Conservation (phyloP, 2,113 vertebrate genomes). For the Coregonus clupeaformis region DNA sequence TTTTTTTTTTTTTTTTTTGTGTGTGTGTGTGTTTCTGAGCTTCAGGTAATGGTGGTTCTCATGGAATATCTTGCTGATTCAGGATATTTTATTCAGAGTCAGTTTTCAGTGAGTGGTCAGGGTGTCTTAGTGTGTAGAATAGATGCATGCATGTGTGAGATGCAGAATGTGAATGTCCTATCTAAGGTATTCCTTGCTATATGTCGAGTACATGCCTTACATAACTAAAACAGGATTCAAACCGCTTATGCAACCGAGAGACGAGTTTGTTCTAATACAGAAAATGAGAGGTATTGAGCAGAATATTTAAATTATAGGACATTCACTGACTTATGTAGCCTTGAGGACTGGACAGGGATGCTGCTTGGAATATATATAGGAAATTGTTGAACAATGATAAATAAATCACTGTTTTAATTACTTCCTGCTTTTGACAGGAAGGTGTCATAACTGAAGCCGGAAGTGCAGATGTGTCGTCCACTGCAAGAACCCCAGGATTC, state of each 20-base stretch:
- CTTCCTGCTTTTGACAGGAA: conserved; percentile 75
- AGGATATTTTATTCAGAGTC: neutral
- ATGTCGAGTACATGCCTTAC: neutral
- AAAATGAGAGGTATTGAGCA: conserved; percentile 12
- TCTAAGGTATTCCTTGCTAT: neutral
- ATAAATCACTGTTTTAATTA: neutral
- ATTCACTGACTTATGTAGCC: neutral
- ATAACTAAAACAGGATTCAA: neutral
- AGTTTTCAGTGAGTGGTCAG: neutral
- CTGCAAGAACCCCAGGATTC: conserved; percentile 85
- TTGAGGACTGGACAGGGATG: neutral
- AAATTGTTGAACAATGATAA: neutral
- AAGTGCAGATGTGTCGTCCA: conserved; percentile 87
- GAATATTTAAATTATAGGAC: too few species aligned
- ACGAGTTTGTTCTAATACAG: conserved; percentile 5
- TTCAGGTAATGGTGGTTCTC: too few species aligned
- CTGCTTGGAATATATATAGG: neutral
- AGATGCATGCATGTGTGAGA: neutral
- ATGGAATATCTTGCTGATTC: too few species aligned
- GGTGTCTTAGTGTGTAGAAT: neutral
- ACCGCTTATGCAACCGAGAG: conserved; percentile 2
- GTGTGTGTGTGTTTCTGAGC: too few species aligned
- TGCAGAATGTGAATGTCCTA: neutral
- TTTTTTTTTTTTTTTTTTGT: too few species aligned
- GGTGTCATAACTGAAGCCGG: conserved; percentile 90